phyloP scores from a whole-genome alignment of 2,888 invertebrate species.

The Diloba caeruleocephala region DNA sequence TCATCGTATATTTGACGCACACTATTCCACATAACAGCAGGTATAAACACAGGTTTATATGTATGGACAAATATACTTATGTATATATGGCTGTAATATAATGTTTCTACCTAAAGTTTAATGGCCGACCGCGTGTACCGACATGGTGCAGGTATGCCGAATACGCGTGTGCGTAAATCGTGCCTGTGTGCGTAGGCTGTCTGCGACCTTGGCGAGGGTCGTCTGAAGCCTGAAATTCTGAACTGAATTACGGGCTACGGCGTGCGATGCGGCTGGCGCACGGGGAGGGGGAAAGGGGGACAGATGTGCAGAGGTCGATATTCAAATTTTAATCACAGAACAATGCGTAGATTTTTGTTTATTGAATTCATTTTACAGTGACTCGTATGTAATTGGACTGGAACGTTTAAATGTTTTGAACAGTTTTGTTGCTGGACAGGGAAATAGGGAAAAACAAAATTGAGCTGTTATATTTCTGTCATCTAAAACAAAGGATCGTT shows the following conservation, averaged over 20 bases:
- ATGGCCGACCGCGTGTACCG: slow-evolving; percentile 61
- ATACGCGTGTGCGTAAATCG: slow-evolving; percentile 58
- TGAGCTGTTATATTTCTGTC: too few relatives aligned
- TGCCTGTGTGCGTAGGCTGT: slow-evolving; percentile 73
- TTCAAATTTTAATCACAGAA: slow-evolving; percentile 67
- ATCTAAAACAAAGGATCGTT: too few relatives aligned
- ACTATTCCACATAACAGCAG: slow-evolving; percentile 18
- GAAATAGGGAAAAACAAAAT: too few relatives aligned
- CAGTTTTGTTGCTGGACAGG: too few relatives aligned
- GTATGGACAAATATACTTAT: slow-evolving; percentile 1
- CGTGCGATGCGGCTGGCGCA: slow-evolving; percentile 59
- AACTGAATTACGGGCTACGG: slow-evolving; percentile 65
- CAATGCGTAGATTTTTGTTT: slow-evolving; percentile 56
- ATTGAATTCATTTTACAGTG: slow-evolving; percentile 13
- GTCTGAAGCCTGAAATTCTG: slow-evolving; percentile 78
- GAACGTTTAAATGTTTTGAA: not conserved
- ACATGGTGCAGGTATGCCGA: slow-evolving; percentile 62
- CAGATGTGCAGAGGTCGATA: slow-evolving; percentile 70
- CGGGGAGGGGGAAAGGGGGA: slow-evolving; percentile 40
- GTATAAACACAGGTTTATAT: slow-evolving; percentile 4
- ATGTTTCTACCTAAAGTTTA: slow-evolving; percentile 64
- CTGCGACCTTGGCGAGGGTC: slow-evolving; percentile 86
- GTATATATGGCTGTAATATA: slow-evolving; percentile 21
- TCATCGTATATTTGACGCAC: slow-evolving; percentile 38
- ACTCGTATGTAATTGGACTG: not conserved